Base-by-base conservation (phyloP, 2,113 vertebrate genomes). In the Columbina picui region DNA sequence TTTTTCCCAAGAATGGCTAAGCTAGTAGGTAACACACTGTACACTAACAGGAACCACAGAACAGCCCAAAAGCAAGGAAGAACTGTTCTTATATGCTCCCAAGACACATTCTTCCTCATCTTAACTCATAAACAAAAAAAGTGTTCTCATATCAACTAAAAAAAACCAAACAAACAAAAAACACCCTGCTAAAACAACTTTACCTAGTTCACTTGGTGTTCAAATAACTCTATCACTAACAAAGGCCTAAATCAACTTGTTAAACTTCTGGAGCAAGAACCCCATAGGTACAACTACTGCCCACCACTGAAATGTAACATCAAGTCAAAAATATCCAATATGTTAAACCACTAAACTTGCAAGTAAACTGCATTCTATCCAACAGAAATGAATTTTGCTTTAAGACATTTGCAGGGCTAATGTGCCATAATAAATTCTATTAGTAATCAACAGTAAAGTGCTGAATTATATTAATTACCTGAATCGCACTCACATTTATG, bases 381-480 rank as follows among this genome's bases (percentile, higher is more conserved):
- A 94, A 95, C 75, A 94, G 92, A 96, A 89, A 83, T 81, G 13
- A 97, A 93, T 84, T 98, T 98, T 95, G 98, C 93, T 97, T 98
- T 98, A 99, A 98, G 98, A 99, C 98, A 99, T 98, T 93, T 98
- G 97, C 97, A 98, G 98, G 98, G 98, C 98, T 98, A 98, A 98
- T 97, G 94, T 97, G 98, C 98, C 98, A 98, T 98, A 98, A 98
- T 98, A 99, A 98, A 98, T 98, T 96, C 98, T 98, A 98, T 98
- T 98, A 97, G 97, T 98, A 96, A 97, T 98, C 97, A 98, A 98
- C 94, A 98, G 98, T 99, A 99, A 99, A 99, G 99, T 99, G 99
- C 99, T 99, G 98, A 98, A 98, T 98, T 98, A 98, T 97, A 98
- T 98, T 97, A 98, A 98, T 98, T 98, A 98, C 98, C 99, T 98